phyloP scores from a whole-genome alignment of 92 coral and sea anemone genomes.

The Paramuricea clavata region DNA sequence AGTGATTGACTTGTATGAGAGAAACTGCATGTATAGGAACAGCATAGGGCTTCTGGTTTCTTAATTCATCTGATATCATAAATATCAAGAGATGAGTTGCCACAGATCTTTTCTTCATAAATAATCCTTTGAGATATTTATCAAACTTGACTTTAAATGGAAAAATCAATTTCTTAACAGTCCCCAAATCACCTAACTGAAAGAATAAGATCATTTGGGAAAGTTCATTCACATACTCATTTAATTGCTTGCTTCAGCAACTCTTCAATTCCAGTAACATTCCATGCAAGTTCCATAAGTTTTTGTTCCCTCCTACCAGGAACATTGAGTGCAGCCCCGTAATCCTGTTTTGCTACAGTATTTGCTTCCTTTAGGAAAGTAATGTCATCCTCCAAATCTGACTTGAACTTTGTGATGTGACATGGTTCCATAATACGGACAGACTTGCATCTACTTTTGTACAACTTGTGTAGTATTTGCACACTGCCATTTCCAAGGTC shows the following conservation, averaged over 20 bases:
- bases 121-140: conserved; percentile 52
- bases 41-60: conserved; percentile 74
- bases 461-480: conserved; percentile 41
- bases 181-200: background rate
- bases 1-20: conserved; percentile 59
- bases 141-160: background rate
- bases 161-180: background rate
- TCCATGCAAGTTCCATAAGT: conserved; percentile 75
- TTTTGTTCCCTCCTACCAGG: conserved; percentile 42
- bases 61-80: conserved; percentile 70
- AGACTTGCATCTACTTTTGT: conserved; percentile 43
- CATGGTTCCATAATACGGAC: conserved; percentile 4
- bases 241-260: conserved; percentile 50
- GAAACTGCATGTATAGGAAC: conserved; percentile 68
- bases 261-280: conserved; percentile 71
- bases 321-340: conserved; percentile 33
- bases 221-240: conserved; percentile 3
- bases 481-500: conserved; percentile 64
- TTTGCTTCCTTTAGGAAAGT: conserved; percentile 47
- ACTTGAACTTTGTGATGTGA: conserved; percentile 6
- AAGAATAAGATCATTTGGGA: conserved; percentile 1
- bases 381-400: conserved; percentile 49
- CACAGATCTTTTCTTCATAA: conserved; percentile 62
- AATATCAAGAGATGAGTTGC: conserved; percentile 72
- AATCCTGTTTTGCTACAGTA: conserved; percentile 32